Base-by-base conservation (phyloP, 2,797 vertebrate genomes). In the Heliangelus exortis region DNA sequence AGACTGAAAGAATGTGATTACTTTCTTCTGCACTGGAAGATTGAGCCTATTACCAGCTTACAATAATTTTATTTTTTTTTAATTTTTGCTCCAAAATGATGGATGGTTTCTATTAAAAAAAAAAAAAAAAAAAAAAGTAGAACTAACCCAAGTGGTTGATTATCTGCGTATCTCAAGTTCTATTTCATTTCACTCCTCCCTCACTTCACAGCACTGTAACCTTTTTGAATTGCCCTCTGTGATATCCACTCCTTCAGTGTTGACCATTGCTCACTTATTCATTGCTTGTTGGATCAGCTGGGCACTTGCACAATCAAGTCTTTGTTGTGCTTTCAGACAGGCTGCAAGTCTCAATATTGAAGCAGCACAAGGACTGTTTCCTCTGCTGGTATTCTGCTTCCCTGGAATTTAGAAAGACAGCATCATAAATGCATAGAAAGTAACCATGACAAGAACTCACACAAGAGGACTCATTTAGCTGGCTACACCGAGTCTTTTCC, bases 241-340 rank as follows among this genome's bases (percentile, higher is more conserved):
- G 92, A 96, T 96, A 96, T 87, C 92, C 94, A 96, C 94, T 96
- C 90, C 78, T 93, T 96, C 85, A 91, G 89, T 97, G 94, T 96
- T 97, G 96, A 97, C 96, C 93, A 96, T 79, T 91, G 94, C 92
- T 97, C 94, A 89, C 91, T 96, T 95, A 97, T 97, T 96, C 96
- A 96, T 57, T 92, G 90, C 95, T 95, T 97, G 96, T 97, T 97
- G 96, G 96, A 97, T 97, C 97, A 97, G 97, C 96, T 97, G 97
- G 95, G 93, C 87, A 66, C 85, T 97, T 96, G 83, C 90, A 97
- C 95, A 97, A 95, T 96, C 85, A 79, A 68, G 87, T 72, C 96
- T 97, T 97, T 97, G 96, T 97, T 93, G 73, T 61, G 62, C 92
- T 87, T 96, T 96, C 93, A 96, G 90, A 96, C 94, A 93, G 90